Evolutionary conservation across 2,113 vertebrate species (phyloP), one percentile per base, ranked within the genome.

Genomic region (Bucco capensis): DNA sequence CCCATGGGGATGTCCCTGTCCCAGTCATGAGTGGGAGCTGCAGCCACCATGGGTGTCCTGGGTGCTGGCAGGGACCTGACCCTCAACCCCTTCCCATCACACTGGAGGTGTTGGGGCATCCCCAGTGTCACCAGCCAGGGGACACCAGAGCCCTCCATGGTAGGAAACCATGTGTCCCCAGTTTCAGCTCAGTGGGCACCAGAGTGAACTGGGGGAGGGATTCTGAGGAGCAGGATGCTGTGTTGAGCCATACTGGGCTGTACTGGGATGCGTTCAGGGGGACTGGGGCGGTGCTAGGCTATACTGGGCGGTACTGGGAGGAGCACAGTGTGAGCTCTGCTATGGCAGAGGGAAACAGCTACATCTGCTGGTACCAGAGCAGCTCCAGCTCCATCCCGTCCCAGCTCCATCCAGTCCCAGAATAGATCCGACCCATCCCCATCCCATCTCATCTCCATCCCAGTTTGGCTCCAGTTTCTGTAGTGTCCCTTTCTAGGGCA

Each of bases 231-330:
- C n/a, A 14, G 56, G 56, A n/a, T 21, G 33, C n/a, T 24, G 56
- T 14, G 22, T 19, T 23, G 40, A 15, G 8, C 53, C 9, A 31
- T 28, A 9, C 35, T 28, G 35, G 37, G 12, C 25, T 24, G 4
- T 19, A 5, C 58, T 37, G 33, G 37, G 35, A 23, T 24, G 9
- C 27, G 5, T 35, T 61, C 35, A 9, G 25, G 13, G 10, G 9
- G 6, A 35, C 40, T 22, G 54, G n/a, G 25, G 9, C 1, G 4
- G 8, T 33, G 3, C 54, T 37, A 44, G 22, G 4, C 5, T 1
- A 1, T 3, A 4, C 57, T 15, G 58, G 28, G 14, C 4, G 15
- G 30, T 30, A 15, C 54, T 57, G 70, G 40, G 31, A 8, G 19
- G 35, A 28, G 65, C 46, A 50, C 18, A 21, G 33, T 19, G 5